These are phyloP conservation scores for Tipula confusa DNA, from an alignment of 2,888 invertebrate genomes.

Conservation along the genomic window DNA sequence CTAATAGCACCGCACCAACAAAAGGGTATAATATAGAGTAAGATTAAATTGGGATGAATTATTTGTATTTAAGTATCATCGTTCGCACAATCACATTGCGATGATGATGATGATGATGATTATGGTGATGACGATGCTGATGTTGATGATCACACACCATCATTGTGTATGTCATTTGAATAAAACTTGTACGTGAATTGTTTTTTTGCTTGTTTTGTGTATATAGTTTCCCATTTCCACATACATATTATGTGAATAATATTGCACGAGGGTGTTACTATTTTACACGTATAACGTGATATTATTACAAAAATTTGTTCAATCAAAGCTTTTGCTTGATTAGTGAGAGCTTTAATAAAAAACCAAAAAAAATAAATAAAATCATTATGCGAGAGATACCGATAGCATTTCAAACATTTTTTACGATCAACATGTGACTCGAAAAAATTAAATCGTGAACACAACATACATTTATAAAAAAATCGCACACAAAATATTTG, in stretches of 20 bases:
- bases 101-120: background rate
- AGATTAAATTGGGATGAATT: constrained; percentile 13
- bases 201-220: background rate
- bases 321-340: constrained; percentile 20
- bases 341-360: constrained; percentile 16
- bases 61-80: constrained; percentile 20
- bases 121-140: background rate
- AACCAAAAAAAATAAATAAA: background rate
- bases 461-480: background rate
- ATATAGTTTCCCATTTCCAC: background rate
- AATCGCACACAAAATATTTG: background rate
- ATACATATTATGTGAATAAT: background rate
- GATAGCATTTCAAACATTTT: background rate
- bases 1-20: background rate
- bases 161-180: constrained; percentile 5
- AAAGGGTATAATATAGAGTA: background rate
- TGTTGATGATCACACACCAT: background rate
- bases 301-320: background rate
- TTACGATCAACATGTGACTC: constrained; percentile 25
- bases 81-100: constrained; percentile 25
- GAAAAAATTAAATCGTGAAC: background rate
- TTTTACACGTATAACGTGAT: constrained; percentile 12
- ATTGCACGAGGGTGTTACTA: constrained; percentile 12
- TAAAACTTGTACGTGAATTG: constrained; percentile 20
- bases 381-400: constrained; percentile 12